Evolutionary conservation across 2,113 vertebrate species (phyloP), one percentile per base, ranked within the genome.

Genomic region (Psilopsiagon aymara): DNA sequence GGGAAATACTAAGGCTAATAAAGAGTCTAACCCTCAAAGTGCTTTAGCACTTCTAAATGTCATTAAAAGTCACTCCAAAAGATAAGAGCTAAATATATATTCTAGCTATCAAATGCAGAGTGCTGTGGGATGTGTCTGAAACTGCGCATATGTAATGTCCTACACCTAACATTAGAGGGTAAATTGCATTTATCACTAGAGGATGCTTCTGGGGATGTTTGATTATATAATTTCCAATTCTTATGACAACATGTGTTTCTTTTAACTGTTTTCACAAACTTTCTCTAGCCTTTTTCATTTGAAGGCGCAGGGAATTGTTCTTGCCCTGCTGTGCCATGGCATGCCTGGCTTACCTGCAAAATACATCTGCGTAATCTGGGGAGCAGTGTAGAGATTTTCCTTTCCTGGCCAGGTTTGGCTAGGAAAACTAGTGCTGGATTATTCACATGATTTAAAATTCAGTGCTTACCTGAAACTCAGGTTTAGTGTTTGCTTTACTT

Each of bases 1-100:
- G 78, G 84, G 90, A 84, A 92, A 87, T 78, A 17, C 35, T 79
- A 74, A 69, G 66, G 64, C 77, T 91, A 86, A 91, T n/a, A 78
- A 92, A 67, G 41, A 75, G 33, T 4, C 81, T 23, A 52, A 86
- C 69, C 91, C 83, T 91, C 68, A 4, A 7, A 90, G 77, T 82
- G 59, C 86, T 39, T 88, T 4, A 75, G 29, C 83, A 21, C 80
- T 92, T 81, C 33, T 43, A 97, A 95, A 95, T 86, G 86, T 89
- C 91, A 95, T 94, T 95, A 94, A 94, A 97, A 97, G 91, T 95
- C 91, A 91, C 51, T 86, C 47, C 39, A 64, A 17, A 7, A 82
- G 86, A 63, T 78, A 53, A 90, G 60, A 73, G 70, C 73, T 92
- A 79, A 91, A 94, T 89, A 47, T 46, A 41, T 33, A 67, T 75